Evolutionary conservation across 2,888 invertebrate genomes (phyloP).

Genomic region (Serrognathus titanus): DNA sequence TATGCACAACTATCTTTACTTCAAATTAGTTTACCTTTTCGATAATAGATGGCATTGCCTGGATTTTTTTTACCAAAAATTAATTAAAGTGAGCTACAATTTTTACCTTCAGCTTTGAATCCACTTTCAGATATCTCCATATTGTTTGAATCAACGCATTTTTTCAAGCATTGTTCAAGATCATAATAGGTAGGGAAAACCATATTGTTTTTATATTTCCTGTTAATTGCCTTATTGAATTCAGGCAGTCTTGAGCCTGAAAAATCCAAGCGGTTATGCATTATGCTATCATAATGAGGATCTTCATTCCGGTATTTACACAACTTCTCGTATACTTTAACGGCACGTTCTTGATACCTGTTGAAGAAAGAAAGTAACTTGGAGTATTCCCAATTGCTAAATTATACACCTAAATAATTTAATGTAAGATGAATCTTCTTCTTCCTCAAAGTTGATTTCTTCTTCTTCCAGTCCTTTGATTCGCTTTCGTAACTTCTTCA

Average conservation of each 20-base stretch:
- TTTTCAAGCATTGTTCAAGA: constrained; percentile 27
- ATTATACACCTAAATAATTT: constrained; percentile 58
- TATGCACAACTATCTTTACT: not conserved
- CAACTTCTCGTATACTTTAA: constrained; percentile 9
- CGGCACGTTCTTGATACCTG: constrained; percentile 14
- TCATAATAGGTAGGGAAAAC: constrained; percentile 40
- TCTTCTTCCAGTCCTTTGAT: constrained; percentile 66
- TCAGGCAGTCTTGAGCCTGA: constrained; percentile 7
- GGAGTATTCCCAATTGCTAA: not conserved
- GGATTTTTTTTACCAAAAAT: too few relatives aligned
- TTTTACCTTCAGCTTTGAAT: constrained; percentile 30
- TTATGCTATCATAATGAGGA: constrained; percentile 1
- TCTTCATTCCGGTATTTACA: constrained; percentile 13
- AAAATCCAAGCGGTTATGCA: constrained; percentile 12
- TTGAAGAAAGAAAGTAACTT: constrained; percentile 21
- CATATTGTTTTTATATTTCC: constrained; percentile 36
- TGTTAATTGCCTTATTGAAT: constrained; percentile 25
- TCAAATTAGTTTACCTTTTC: not conserved
- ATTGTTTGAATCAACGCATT: constrained; percentile 30
- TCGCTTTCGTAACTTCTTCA: constrained; percentile 61
- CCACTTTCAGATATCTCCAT: constrained; percentile 29
- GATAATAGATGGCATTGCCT: not conserved
- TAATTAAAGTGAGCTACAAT: not conserved
- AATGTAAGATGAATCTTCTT: constrained; percentile 69
- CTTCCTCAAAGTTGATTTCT: constrained; percentile 72